phyloP scores from a whole-genome alignment of 1,140 invertebrate genomes.

The Reticulitermes speratus region DNA sequence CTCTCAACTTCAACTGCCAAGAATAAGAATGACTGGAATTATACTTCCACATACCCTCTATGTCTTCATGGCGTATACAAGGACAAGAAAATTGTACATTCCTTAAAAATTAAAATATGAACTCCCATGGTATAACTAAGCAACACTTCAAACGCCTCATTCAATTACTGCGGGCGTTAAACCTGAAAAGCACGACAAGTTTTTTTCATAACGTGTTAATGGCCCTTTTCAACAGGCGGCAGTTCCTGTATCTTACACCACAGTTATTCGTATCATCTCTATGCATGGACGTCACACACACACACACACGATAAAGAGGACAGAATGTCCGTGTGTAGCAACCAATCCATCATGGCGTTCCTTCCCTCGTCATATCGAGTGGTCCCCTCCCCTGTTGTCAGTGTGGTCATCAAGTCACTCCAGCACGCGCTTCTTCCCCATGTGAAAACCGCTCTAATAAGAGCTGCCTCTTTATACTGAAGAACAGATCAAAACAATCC shows the following conservation, averaged over 20 bases:
- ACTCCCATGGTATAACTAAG: too few species aligned
- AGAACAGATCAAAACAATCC: not conserved
- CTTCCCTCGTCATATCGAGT: slow-evolving; percentile 10
- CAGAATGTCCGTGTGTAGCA: not conserved
- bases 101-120: too few species aligned
- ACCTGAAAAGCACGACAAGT: not conserved
- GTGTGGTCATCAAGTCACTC: not conserved
- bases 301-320: not conserved
- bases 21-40: too few species aligned
- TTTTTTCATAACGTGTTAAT: not conserved
- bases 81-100: too few species aligned
- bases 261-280: not conserved
- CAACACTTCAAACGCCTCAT: too few species aligned
- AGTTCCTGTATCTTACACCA: not conserved
- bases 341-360: not conserved
- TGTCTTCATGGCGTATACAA: too few species aligned
- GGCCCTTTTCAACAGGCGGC: not conserved
- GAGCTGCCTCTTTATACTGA: not conserved
- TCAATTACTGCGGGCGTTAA: not conserved
- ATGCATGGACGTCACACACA: not conserved
- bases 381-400: not conserved
- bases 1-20: too few species aligned
- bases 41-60: too few species aligned
- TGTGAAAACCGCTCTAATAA: not conserved
- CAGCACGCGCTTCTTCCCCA: not conserved